These are phyloP conservation scores for Manacus vitellinus DNA, from an alignment of 2,113 vertebrate genomes.

Conservation along the genomic window DNA sequence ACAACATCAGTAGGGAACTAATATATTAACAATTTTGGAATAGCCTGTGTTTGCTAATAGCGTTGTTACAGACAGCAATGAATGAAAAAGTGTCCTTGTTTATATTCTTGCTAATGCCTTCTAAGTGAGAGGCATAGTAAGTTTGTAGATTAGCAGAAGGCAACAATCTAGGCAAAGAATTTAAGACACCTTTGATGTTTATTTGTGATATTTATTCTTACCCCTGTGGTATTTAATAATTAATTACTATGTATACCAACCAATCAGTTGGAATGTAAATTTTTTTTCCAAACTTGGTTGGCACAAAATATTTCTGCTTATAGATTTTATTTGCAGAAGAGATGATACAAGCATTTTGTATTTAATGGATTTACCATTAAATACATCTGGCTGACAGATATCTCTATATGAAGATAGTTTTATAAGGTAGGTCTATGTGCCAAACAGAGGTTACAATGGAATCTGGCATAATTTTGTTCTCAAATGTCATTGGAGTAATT, in stretches of 20 bases:
- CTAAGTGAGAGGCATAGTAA: not conserved
- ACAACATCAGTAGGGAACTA: not conserved
- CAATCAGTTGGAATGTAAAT: not conserved
- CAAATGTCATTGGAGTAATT: not conserved
- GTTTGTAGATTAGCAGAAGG: not conserved
- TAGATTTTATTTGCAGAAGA: not conserved
- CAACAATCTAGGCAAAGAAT: not conserved
- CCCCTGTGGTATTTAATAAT: not conserved
- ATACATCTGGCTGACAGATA: not conserved
- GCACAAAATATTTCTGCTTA: not conserved
- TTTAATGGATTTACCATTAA: not conserved
- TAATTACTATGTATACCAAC: not conserved
- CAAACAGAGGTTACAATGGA: not conserved
- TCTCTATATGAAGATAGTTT: not conserved
- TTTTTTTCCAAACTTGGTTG: not conserved
- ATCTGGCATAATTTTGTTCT: not conserved
- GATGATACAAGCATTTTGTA: not conserved
- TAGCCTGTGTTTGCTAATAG: not conserved
- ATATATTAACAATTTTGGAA: conserved; percentile 17
- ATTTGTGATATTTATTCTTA: not conserved
- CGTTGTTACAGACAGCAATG: not conserved
- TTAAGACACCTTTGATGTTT: not conserved
- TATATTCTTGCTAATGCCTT: not conserved
- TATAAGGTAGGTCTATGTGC: not conserved
- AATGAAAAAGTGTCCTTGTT: not conserved